Evolutionary conservation across 2,888 invertebrate genomes (phyloP).

Genomic region (Allygus modestus): DNA sequence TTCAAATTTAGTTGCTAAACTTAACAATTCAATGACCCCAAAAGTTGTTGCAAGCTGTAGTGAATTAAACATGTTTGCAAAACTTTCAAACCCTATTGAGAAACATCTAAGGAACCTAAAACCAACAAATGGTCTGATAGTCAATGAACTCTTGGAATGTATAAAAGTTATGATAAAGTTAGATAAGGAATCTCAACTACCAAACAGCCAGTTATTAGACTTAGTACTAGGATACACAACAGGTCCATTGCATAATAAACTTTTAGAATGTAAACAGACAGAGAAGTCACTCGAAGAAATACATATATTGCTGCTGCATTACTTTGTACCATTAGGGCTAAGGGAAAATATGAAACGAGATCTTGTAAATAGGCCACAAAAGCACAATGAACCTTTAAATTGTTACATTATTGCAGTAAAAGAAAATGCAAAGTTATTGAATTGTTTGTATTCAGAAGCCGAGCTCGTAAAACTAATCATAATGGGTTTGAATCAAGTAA

Average conservation of each 20-base stretch:
- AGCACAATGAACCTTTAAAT: slow-evolving; percentile 2
- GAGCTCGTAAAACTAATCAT: slow-evolving; percentile 2
- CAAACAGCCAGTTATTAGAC: background rate
- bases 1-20: background rate
- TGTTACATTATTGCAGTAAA: slow-evolving; percentile 19
- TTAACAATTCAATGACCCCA: background rate
- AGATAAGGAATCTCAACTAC: background rate
- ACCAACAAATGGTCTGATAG: background rate
- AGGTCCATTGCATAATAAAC: background rate
- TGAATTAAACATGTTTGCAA: slow-evolving; percentile 14
- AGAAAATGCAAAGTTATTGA: slow-evolving; percentile 19
- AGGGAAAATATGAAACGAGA: slow-evolving; percentile 21
- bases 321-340: slow-evolving; percentile 29
- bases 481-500: slow-evolving; percentile 11
- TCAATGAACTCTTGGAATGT: slow-evolving; percentile 18
- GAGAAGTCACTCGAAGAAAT: background rate
- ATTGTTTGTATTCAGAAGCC: background rate
- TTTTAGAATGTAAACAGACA: slow-evolving; percentile 3
- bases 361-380: slow-evolving; percentile 36
- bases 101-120: background rate
- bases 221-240: background rate
- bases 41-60: background rate
- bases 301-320: background rate
- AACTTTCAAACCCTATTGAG: slow-evolving; percentile 38
- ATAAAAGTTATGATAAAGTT: slow-evolving; percentile 21